Evolutionary conservation across 1,140 invertebrate species (phyloP), one percentile per base, ranked within the genome.

Genomic region (Ceratosolen solmsi): DNA sequence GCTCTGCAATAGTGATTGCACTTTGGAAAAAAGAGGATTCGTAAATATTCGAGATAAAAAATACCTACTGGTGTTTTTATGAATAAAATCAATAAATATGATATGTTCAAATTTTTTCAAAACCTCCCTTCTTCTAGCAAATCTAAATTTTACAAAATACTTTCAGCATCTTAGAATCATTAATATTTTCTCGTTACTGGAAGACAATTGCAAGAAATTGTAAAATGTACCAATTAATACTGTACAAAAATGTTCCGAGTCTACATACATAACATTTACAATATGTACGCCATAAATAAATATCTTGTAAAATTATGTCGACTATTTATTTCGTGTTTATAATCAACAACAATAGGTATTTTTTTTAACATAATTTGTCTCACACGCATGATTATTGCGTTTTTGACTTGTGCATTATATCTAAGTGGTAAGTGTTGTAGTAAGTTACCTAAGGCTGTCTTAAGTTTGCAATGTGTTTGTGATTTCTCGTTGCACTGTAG

Each of bases 401-500:
- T 71, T 70, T 51, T 51, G 51, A 82, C 65, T 82, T 84, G 84
- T 80, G 77, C 80, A 82, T 84, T 84, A 78, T 73, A 83, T 83
- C 54, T 80, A 86, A 85, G 83, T 86, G 80, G 86, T 89, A 89
- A 84, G 85, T 88, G 88, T 87, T 89, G 88, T 86, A 87, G 87
- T 89, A 88, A 84, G 85, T 88, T 85, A 87, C 87, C 86, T 88
- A 90, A 87, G 85, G 83, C 83, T 85, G 80, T 82, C 84, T 95
- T 94, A 96, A 93, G 95, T 95, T 89, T 95, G 95, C 88, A 96
- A 86, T 85, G 95, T 95, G 72, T 95, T 95, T 87, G 93, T 94
- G 84, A 97, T 95, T 93, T 97, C 96, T 90, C 95, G 94, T 91
- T 97, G 96, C 89, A 97, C 95, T 82, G 94, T 94, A 82, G 95